These are phyloP conservation scores for Falco berigora DNA, from an alignment of 2,797 vertebrate genomes.

Conservation along the genomic window DNA sequence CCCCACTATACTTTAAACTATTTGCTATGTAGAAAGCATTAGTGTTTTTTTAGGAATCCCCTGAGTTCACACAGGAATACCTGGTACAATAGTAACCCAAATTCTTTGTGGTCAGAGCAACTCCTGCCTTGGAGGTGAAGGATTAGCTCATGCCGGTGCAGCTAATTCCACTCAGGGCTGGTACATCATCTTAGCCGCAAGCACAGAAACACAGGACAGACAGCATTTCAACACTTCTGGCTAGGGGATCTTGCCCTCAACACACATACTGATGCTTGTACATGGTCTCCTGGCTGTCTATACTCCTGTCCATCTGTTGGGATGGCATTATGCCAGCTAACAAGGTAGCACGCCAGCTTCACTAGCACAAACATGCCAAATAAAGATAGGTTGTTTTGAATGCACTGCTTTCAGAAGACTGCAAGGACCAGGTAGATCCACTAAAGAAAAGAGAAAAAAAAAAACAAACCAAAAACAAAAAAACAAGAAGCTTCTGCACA, in stretches of 20 bases:
- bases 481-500: background rate
- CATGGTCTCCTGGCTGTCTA: conserved; percentile 70
- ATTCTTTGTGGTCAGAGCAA: background rate
- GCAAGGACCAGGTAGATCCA: background rate
- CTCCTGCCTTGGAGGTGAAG: background rate
- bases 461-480: background rate
- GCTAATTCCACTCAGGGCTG: background rate
- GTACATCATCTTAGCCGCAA: conserved; percentile 13
- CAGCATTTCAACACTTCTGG: conserved; percentile 52
- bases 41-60: background rate
- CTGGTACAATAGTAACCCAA: background rate
- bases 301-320: conserved; percentile 72
- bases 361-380: conserved; percentile 60
- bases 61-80: background rate
- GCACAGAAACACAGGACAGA: background rate
- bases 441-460: background rate
- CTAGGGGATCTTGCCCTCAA: conserved; percentile 63
- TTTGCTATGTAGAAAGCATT: background rate
- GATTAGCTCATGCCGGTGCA: background rate
- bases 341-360: conserved; percentile 57
- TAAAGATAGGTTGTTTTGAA: conserved; percentile 45
- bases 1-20: background rate
- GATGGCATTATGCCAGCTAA: conserved; percentile 69
- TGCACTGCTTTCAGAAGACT: conserved; percentile 28
- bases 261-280: conserved; percentile 59